phyloP scores from a whole-genome alignment of 2,888 invertebrate species.

The Therioaphis trifolii region DNA sequence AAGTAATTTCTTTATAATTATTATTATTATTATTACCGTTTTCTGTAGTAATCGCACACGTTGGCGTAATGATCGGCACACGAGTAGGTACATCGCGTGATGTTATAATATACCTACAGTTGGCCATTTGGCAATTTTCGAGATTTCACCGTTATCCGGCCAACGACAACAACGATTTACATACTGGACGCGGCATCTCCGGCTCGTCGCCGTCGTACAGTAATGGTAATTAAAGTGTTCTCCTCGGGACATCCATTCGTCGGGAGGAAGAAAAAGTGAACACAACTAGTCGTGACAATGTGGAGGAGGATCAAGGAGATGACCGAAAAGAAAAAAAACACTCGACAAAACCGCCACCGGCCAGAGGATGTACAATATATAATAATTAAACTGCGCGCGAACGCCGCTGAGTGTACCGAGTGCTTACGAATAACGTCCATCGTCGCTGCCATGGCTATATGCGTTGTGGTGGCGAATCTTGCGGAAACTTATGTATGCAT shows the following conservation, averaged over 20 bases:
- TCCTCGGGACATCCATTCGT: constrained; percentile 39
- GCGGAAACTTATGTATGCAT: neutral
- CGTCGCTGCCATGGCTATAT: too few species aligned
- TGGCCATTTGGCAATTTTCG: too few species aligned
- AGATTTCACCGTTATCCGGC: constrained; percentile 24
- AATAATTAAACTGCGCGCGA: too few species aligned
- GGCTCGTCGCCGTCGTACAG: neutral
- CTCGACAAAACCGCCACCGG: constrained; percentile 22
- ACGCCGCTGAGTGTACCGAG: neutral
- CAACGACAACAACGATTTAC: constrained; percentile 7
- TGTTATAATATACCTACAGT: too few species aligned
- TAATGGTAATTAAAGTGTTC: constrained; percentile 2
- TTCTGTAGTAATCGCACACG: too few species aligned
- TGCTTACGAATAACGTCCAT: neutral
- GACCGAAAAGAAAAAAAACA: neutral
- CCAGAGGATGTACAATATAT: neutral
- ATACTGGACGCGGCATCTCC: constrained; percentile 13
- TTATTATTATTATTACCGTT: too few species aligned
- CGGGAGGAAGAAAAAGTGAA: neutral
- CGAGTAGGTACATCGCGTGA: too few species aligned
- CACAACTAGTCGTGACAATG: constrained; percentile 42
- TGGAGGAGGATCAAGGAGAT: constrained; percentile 12
- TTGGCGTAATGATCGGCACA: too few species aligned
- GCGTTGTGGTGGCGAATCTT: neutral
- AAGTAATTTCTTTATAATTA: too few species aligned